Conservation (phyloP, 2,113 vertebrate genomes). For the Opisthocomus hoazin region DNA sequence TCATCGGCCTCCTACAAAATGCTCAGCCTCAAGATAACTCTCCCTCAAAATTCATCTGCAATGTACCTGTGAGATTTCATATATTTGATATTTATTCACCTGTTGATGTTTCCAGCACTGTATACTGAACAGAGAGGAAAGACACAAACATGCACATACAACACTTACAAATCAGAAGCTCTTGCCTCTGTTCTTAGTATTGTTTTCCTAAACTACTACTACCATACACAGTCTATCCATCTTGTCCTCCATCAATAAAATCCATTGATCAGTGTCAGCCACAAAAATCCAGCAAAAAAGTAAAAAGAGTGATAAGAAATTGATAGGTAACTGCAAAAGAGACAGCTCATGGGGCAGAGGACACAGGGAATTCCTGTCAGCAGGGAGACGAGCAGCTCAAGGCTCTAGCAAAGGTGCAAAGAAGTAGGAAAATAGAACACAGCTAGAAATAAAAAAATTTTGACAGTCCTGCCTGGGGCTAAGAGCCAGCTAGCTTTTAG, state of each 20-base stretch:
- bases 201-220: not conserved
- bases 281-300: not conserved
- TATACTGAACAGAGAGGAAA: not conserved
- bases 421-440: not conserved
- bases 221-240: not conserved
- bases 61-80: not conserved
- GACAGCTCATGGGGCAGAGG: not conserved
- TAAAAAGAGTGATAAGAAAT: not conserved
- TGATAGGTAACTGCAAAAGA: not conserved
- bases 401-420: not conserved
- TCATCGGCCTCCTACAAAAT: not conserved
- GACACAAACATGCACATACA: fast-evolving
- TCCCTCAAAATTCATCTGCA: not conserved
- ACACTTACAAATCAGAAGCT: not conserved
- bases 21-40: not conserved
- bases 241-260: not conserved
- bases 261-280: not conserved
- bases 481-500: not conserved
- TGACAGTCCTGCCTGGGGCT: not conserved
- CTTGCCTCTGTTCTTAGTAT: not conserved
- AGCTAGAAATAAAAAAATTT: not conserved
- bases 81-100: not conserved
- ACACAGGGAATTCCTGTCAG: fast-evolving
- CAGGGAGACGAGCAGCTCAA: not conserved
- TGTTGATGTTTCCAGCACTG: not conserved